Base-by-base conservation (phyloP, 2,113 vertebrate species). In the Tiliqua scincoides region DNA sequence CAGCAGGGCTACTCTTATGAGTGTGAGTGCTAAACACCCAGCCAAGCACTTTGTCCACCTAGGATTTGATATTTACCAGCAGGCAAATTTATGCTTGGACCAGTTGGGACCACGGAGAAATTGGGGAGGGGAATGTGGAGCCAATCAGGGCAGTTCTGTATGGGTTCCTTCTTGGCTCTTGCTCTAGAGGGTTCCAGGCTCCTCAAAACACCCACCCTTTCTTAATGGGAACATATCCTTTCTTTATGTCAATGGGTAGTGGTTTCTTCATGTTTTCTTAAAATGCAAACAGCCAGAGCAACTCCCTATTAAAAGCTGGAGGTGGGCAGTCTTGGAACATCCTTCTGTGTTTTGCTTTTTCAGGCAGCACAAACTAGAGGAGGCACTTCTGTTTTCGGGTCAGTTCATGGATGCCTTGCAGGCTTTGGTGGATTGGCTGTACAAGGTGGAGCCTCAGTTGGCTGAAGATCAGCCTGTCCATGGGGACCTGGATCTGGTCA, bases 341-440 rank as follows among this genome's bases (percentile, higher is more conserved):
- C n/a, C 75, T 11, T 40, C 18, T 35, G 0, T 20, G 71, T 70
- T 91, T 52, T 92, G 9, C 79, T 82, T 94, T 89, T 88, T 2
- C 95, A 99, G 99, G 95, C 99, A 99, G 90, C 98, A 99, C 97
- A 99, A 99, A 93, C 96, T 99, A 94, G 99, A 99, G 86, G 99
- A 99, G 95, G 99, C 99, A 1, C 97, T 99, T 61, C 96, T 99
- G 90, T 99, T 99, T 96, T 99, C 99, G 0, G 99, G 99, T 3
- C 99, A 99, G 95, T 99, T 99, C 93, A 98, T 99, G 62, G 99
- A 99, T 20, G 99, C 99, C 0, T 96, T 99, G 68, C 99, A 99
- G 94, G 99, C 98, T 0, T 90, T 99, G 91, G 99, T 99, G 62
- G 99, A 99, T 93, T 99, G 99, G 99, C 93, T 99, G 14, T 99